phyloP scores from a whole-genome alignment of 2,113 vertebrate species.

The Bucco capensis region DNA sequence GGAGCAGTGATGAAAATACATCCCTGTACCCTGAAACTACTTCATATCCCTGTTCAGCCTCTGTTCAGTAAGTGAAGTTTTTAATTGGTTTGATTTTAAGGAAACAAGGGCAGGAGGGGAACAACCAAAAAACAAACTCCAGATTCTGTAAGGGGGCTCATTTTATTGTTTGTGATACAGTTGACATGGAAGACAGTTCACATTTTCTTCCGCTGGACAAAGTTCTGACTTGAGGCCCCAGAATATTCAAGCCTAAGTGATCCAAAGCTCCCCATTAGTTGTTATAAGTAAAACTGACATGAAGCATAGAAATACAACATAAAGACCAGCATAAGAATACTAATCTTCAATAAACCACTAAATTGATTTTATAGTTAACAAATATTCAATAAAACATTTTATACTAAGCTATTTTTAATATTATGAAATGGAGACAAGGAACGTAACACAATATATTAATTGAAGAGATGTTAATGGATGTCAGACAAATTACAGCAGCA shows the following conservation, averaged over 20 bases:
- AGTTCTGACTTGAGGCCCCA: neutral
- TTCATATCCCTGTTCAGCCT: neutral
- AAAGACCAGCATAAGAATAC: neutral
- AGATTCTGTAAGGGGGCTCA: neutral
- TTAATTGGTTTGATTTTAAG: neutral
- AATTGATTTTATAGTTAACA: constrained; percentile 33
- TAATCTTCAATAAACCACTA: constrained; percentile 7
- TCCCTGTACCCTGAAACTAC: neutral
- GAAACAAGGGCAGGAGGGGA: neutral
- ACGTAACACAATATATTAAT: neutral
- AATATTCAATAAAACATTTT: constrained; percentile 9
- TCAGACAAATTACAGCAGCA: neutral
- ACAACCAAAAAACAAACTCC: neutral
- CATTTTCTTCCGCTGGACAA: neutral
- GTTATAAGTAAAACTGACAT: neutral
- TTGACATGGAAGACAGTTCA: neutral
- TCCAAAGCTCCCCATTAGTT: neutral
- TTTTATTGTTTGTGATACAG: neutral
- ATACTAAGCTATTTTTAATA: constrained; percentile 25
- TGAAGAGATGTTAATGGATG: neutral
- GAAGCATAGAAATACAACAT: neutral
- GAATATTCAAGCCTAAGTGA: neutral
- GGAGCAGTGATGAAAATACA: neutral
- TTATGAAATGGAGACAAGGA: neutral
- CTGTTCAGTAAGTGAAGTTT: neutral